Evolutionary conservation across 1,140 invertebrate species (phyloP).

Genomic region (Drosophila persimilis): DNA sequence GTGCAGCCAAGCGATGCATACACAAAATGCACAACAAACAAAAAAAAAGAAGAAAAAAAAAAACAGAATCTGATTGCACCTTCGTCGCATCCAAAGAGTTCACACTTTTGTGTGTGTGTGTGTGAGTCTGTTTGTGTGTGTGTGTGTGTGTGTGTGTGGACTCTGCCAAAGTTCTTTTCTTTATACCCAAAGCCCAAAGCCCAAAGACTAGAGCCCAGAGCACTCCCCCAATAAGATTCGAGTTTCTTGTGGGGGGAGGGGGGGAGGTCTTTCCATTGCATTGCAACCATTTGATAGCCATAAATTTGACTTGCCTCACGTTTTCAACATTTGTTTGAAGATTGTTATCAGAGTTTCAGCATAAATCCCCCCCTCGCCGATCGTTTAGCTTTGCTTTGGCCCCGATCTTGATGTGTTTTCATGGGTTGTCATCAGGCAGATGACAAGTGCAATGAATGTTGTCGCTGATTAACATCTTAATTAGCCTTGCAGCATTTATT

Average conservation of each 20-base stretch:
- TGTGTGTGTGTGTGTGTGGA: conserved; percentile 8
- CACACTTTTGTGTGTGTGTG: conserved; percentile 46
- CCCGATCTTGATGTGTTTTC: conserved; percentile 19
- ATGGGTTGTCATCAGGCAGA: conserved; percentile 22
- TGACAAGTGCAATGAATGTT: conserved; percentile 44
- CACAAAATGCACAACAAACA: conserved; percentile 40
- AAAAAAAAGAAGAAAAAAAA: conserved; percentile 38
- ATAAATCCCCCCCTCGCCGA: neutral
- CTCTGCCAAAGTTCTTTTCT: conserved; percentile 32
- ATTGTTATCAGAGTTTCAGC: conserved; percentile 52
- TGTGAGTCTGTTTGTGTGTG: conserved; percentile 12
- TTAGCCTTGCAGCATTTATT: conserved; percentile 47
- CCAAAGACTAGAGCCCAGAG: neutral
- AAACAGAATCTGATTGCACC: conserved; percentile 67
- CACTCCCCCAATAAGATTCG: conserved; percentile 36
- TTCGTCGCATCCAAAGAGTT: conserved; percentile 63
- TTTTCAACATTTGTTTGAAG: conserved; percentile 56
- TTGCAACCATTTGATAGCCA: conserved; percentile 63
- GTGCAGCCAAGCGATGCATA: conserved; percentile 68
- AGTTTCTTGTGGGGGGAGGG: neutral
- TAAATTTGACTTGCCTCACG: conserved; percentile 74
- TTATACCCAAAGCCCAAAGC: neutral
- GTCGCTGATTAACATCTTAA: conserved; percentile 51
- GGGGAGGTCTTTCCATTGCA: conserved; percentile 8
- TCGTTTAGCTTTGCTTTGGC: conserved; percentile 36